Base-by-base conservation (phyloP, 2,113 vertebrate genomes). In the Zapornia atra region DNA sequence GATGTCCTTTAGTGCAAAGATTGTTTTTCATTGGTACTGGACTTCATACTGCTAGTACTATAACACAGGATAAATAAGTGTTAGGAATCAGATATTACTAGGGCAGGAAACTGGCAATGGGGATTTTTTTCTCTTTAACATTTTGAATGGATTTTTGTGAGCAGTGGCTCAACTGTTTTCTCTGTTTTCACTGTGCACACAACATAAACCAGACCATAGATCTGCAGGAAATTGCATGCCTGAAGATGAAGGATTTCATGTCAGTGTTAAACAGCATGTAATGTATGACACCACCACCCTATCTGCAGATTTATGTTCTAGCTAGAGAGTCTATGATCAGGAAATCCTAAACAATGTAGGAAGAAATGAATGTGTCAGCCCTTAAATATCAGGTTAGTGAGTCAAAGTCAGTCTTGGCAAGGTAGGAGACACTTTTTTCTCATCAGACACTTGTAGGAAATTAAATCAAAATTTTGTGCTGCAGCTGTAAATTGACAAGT, bases 401-500 rank as follows among this genome's bases (percentile, higher is more conserved):
- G 71, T 93, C 64, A 90, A 96, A 91, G 86, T 61, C 79, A 88
- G 72, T 29, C 89, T 69, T 81, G 63, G 51, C 57, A 64, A 78
- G 19, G 63, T 24, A 56, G 63, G 70, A 95, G 44, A 75, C 60
- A 6, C 22, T 66, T 69, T 77, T 71, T 71, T 61, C 70, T 78
- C 63, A 63, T 63, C 75, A 61, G 63, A 9, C 40, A 59, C 59
- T 93, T 90, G 38, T 75, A 73, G 85, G 53, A 53, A 92, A 92
- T 65, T 7, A 72, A 95, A 92, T 80, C 25, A 56, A 56, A 77
- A 66, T 66, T 85, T 80, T 73, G 57, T 78, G 48, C 80, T 77
- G 77, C 26, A 38, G 78, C 78, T 79, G 73, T 76, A 88, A 95
- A 89, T 76, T 28, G 89, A 15, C 31, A 92, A 89, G 59, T 69